phyloP scores from a whole-genome alignment of 2,113 vertebrate genomes.

The Mugil cephalus region DNA sequence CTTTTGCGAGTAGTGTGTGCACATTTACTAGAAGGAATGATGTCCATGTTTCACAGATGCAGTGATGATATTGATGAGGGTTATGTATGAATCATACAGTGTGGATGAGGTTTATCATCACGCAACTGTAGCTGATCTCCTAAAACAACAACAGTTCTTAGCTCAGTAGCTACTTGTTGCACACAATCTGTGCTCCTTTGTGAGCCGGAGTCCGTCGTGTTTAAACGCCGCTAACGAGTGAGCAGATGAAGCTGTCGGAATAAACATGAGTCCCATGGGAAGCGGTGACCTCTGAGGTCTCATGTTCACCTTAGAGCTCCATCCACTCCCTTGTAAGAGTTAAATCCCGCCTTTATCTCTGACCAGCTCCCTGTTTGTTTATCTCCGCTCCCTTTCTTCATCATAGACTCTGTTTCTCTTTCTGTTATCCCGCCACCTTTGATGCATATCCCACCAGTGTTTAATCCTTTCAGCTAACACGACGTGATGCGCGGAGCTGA shows the following conservation, averaged over 20 bases:
- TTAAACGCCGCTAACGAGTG: constrained; percentile 43
- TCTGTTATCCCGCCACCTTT: constrained; percentile 76
- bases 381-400: constrained; percentile 67
- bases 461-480: constrained; percentile 86
- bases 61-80: too few relatives aligned
- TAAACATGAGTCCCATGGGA: constrained; percentile 77
- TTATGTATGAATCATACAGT: too few relatives aligned
- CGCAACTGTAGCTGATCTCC: too few relatives aligned
- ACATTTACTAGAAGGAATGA: too few relatives aligned
- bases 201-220: constrained; percentile 39
- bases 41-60: too few relatives aligned
- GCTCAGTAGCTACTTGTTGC: constrained; percentile 43
- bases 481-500: constrained; percentile 69
- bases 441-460: constrained; percentile 76
- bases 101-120: too few relatives aligned
- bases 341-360: constrained; percentile 73
- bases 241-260: constrained; percentile 72
- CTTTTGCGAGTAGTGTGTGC: too few relatives aligned
- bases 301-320: constrained; percentile 67
- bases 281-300: constrained; percentile 71
- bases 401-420: constrained; percentile 72
- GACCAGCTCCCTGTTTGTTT: constrained; percentile 76
- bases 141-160: not conserved
- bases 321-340: constrained; percentile 63
- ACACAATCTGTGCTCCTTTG: constrained; percentile 23